Base-by-base conservation (phyloP, 2,888 invertebrate genomes). In the Tipula confusa region DNA sequence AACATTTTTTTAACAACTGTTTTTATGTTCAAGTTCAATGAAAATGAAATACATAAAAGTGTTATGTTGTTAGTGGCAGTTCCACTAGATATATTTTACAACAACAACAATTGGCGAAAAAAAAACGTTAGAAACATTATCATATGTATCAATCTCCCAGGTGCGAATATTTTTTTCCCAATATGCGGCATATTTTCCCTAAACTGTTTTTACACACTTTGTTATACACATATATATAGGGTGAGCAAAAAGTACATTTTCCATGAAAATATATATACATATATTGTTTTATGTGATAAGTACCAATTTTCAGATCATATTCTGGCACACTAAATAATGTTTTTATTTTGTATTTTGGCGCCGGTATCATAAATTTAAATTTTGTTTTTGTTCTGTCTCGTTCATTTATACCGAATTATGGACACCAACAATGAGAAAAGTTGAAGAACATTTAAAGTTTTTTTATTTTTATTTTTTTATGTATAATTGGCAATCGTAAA, bases 1-100 rank as follows among this genome's bases (percentile, higher is more conserved):
- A 24, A 24, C 13, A 43, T 43, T 43, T 43, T 43, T 43, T 43
- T 64, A 64, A 64, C 64, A 64, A 64, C 64, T 64, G 64, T 64
- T 64, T 64, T 64, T 64, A 64, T 64, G 64, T 64, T 64, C 64
- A 64, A 64, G 64, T 64, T 64, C 64, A 64, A 64, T 64, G 64
- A 64, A 64, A 64, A 64, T 64, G 24, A 64, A 64, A 64, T 9
- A 64, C 64, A 64, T 64, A 64, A 43, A 43, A 64, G 43, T 64
- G 48, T 64, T 33, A 24, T 24, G 18, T 64, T 64, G 24, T 64
- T 64, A 9, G 64, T 64, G 64, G 64, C n/a, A 24, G 24, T 64
- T 64, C 24, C 64, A 64, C 64, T 64, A 64, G 1, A 64, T 15
- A 64, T 7, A 64, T 24, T 64, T 64, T 24, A 64, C 24, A n/a